Evolutionary conservation across 2,113 vertebrate genomes (phyloP).

Genomic region (Salvator merianae): DNA sequence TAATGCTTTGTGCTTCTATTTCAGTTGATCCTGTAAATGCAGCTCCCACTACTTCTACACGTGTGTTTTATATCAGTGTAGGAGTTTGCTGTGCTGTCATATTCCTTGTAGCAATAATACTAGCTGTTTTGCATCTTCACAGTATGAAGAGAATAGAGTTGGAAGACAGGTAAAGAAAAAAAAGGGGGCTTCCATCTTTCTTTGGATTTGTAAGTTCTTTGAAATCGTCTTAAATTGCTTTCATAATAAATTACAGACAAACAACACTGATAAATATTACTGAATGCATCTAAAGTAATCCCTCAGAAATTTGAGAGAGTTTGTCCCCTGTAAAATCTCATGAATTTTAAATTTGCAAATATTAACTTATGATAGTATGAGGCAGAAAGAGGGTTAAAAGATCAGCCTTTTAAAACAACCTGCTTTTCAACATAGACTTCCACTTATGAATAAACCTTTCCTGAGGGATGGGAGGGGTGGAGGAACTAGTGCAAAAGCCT

Average conservation of each 20-base stretch:
- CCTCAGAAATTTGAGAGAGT: too few species aligned
- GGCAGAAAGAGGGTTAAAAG: too few species aligned
- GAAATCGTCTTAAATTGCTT: background rate
- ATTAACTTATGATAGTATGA: too few species aligned
- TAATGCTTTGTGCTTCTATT: slow-evolving; percentile 55
- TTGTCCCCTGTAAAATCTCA: too few species aligned
- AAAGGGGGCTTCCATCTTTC: background rate
- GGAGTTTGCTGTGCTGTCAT: slow-evolving; percentile 98
- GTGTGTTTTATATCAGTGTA: slow-evolving; percentile 98
- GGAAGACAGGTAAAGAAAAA: slow-evolving; percentile 88
- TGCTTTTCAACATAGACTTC: too few species aligned
- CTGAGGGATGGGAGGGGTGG: too few species aligned
- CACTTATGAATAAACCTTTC: too few species aligned
- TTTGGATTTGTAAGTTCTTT: background rate
- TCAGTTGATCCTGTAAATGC: slow-evolving; percentile 85
- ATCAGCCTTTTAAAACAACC: too few species aligned
- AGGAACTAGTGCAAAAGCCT: too few species aligned
- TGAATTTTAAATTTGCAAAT: too few species aligned
- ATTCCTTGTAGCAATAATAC: slow-evolving; percentile 96
- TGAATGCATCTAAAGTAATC: too few species aligned
- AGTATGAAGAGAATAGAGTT: slow-evolving; percentile 98
- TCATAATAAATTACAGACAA: background rate
- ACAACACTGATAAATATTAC: background rate
- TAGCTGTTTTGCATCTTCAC: slow-evolving; percentile 96
- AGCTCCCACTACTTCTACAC: slow-evolving; percentile 92